Base-by-base conservation (phyloP, 2,797 vertebrate species). In the Dendrocincla tyrannina region DNA sequence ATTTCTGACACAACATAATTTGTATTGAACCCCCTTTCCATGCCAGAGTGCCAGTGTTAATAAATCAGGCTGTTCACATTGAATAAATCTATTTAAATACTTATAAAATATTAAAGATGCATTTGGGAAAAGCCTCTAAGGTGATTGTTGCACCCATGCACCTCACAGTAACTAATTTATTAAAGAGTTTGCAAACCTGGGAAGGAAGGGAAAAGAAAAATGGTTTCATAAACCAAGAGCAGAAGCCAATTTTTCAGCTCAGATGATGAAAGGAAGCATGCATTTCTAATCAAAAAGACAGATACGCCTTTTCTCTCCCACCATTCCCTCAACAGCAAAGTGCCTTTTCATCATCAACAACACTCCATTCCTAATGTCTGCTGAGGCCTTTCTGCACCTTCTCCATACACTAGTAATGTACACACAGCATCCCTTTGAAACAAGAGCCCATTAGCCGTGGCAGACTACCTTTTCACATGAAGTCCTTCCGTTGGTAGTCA, bases 201-300 rank as follows among this genome's bases (percentile, higher is more conserved):
- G 96, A 98, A 98, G 97, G 98, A 97, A 98, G 91, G 97, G 83
- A 97, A 95, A 98, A 98, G 98, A 98, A 98, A 98, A 98, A 98
- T 98, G 98, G 97, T 98, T 98, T 98, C 98, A 98, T 98, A 98
- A 98, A 98, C 98, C 97, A 98, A 98, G 98, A 98, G 97, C 97
- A 97, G 98, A 97, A 97, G 98, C 97, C 98, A 98, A 98, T 98
- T 98, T 98, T 98, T 98, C 98, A 98, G 98, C 97, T 97, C 96
- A 97, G 97, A 98, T 97, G 98, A 98, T 98, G 98, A 98, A 98
- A 98, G 98, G 97, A 98, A 98, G 98, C 98, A 98, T 98, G 97
- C 98, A 98, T 98, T 98, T 98, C 98, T 98, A 98, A 98, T 98
- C 98, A 98, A 98, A 98, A 98, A 98, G 98, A 98, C 98, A 98